Conservation (phyloP, 2,888 invertebrate genomes). For the Mythimna ferrago region DNA sequence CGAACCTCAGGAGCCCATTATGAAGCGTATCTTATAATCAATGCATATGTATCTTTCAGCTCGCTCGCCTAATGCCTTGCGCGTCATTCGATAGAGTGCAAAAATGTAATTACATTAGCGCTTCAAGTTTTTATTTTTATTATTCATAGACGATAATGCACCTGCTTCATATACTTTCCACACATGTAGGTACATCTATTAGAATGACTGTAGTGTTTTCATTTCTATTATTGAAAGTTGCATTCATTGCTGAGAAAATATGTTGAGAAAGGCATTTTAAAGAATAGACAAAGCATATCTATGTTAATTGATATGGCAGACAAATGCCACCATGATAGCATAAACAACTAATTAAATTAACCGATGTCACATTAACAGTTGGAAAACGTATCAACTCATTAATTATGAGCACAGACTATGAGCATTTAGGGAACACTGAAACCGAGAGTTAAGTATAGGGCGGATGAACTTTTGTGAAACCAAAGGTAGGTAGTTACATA, state of each 20-base stretch:
- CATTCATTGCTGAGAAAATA: neutral
- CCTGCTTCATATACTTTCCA: constrained; percentile 1
- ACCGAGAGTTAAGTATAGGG: neutral
- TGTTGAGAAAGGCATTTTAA: neutral
- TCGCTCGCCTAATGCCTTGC: constrained; percentile 4
- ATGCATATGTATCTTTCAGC: constrained; percentile 23
- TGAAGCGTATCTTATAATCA: constrained; percentile 27
- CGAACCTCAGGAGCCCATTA: constrained; percentile 31
- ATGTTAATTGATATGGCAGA: constrained; percentile 1
- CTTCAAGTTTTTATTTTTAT: constrained; percentile 14
- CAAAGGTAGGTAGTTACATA: neutral
- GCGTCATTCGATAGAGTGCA: constrained; percentile 14
- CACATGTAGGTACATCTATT: neutral
- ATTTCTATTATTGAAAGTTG: constrained; percentile 14
- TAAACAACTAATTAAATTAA: constrained; percentile 10
- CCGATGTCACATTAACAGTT: constrained; percentile 6
- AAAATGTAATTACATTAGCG: constrained; percentile 24
- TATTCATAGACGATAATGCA: constrained; percentile 6
- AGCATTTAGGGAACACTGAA: neutral
- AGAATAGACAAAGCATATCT: neutral
- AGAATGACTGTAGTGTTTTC: constrained; percentile 1
- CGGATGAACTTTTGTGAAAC: neutral
- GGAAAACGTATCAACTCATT: neutral
- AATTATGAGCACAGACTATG: neutral
- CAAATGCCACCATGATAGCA: neutral